A percentile compares a stretch with the other conserved stretches of the same genome.
phyloP scores from a whole-genome alignment of 2,888 invertebrate genomes.

The Liodrosophila aerea region DNA sequence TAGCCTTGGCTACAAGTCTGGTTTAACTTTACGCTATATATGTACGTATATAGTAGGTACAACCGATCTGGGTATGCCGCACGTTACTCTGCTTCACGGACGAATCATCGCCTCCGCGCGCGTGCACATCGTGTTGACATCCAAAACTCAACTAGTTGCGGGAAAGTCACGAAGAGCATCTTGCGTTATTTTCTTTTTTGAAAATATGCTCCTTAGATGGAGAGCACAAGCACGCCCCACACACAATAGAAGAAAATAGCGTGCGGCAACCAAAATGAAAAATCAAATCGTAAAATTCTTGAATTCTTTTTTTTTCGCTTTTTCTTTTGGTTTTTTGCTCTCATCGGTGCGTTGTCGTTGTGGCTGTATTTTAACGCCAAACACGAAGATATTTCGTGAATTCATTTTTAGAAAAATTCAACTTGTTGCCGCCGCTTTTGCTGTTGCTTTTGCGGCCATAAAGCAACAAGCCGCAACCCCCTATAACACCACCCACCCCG shows the following conservation, averaged over 20 bases:
- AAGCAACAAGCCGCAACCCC: conserved; percentile 38
- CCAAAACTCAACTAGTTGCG: conserved; percentile 82
- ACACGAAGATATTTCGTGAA: conserved; percentile 74
- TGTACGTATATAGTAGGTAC: no score
- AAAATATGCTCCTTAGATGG: conserved; percentile 83
- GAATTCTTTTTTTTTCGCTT: conserved; percentile 40
- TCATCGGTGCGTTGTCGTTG: conserved; percentile 59
- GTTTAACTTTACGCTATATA: no score
- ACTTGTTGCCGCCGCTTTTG: conserved; percentile 72
- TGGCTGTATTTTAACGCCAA: conserved; percentile 68
- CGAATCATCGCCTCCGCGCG: conserved; percentile 45
- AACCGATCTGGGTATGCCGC: neutral
- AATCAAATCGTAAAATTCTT: conserved; percentile 65
- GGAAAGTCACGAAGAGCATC: conserved; percentile 76
- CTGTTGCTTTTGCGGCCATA: conserved; percentile 57
- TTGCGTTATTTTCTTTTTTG: conserved; percentile 33
- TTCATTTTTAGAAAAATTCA: conserved; percentile 77
- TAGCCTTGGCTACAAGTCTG: neutral
- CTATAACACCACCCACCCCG: neutral
- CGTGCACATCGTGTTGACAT: conserved; percentile 81
- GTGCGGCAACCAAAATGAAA: conserved; percentile 52
- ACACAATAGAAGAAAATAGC: conserved; percentile 68
- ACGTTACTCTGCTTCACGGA: neutral
- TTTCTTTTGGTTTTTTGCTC: conserved; percentile 23
- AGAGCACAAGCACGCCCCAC: conserved; percentile 53